phyloP scores from a whole-genome alignment of 2,888 invertebrate species.

The Tyria jacobaeae region DNA sequence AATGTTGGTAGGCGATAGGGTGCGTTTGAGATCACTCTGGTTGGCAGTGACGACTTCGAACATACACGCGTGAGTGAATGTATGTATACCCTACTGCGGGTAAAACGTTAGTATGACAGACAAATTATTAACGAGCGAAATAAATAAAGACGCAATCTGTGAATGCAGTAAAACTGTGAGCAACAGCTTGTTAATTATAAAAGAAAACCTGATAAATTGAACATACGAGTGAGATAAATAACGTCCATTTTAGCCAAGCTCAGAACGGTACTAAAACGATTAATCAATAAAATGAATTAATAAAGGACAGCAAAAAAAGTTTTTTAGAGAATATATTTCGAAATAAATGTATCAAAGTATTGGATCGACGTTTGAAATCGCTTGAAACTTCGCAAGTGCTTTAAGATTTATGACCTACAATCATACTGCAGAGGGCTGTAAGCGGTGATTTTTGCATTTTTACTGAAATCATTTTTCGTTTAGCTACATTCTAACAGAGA shows the following conservation, averaged over 20 bases:
- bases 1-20: no score
- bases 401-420: conserved; percentile 29
- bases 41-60: no score
- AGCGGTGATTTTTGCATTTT: conserved; percentile 2
- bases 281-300: conserved; percentile 33
- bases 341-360: conserved; percentile 35
- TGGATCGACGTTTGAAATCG: conserved; percentile 10
- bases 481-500: not conserved
- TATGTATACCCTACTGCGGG: no score
- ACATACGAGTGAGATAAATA: conserved; percentile 5
- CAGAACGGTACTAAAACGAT: conserved; percentile 21
- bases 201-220: not conserved
- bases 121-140: not conserved
- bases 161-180: not conserved
- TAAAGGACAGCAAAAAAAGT: conserved; percentile 19
- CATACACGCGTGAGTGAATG: no score
- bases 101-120: no score
- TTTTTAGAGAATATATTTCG: conserved; percentile 18
- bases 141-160: not conserved
- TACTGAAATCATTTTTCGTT: conserved; percentile 8
- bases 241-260: conserved; percentile 6
- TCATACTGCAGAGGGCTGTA: conserved; percentile 7
- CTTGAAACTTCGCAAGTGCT: conserved; percentile 13
- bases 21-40: no score
- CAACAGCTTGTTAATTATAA: not conserved